Conservation (phyloP, 2,888 invertebrate species). For the Netelia virgata region DNA sequence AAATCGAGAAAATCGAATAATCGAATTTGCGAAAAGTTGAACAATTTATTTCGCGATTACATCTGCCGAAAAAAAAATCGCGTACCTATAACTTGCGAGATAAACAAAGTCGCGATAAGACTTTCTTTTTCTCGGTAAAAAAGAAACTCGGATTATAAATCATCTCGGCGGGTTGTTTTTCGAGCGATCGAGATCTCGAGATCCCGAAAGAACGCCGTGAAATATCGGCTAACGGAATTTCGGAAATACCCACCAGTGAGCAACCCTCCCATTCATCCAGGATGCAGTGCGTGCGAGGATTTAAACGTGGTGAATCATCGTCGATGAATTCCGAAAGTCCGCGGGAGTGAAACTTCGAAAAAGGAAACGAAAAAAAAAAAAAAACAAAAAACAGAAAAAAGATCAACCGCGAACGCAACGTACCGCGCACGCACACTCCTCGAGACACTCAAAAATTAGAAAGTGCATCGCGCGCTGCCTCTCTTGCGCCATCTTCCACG, state of each 20-base stretch:
- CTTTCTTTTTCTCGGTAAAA: not conserved
- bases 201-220: too few relatives aligned
- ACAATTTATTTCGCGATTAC: too few relatives aligned
- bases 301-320: not conserved
- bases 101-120: not conserved
- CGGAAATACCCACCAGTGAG: too few relatives aligned
- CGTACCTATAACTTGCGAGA: too few relatives aligned
- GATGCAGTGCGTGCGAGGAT: not conserved
- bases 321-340: not conserved
- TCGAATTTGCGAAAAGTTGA: too few relatives aligned
- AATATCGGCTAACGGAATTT: too few relatives aligned
- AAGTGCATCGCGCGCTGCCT: conserved; percentile 57
- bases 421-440: not conserved
- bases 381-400: too few relatives aligned
- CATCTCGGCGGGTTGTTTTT: too few relatives aligned
- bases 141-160: not conserved
- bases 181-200: too few relatives aligned
- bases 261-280: not conserved
- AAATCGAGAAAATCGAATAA: too few relatives aligned
- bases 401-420: not conserved
- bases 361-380: conserved; percentile 10
- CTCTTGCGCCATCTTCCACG: conserved; percentile 19
- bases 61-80: too few relatives aligned
- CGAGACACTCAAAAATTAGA: conserved; percentile 43
- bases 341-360: not conserved